Conservation (phyloP, 2,888 invertebrate species). For the Elmis aenea region DNA sequence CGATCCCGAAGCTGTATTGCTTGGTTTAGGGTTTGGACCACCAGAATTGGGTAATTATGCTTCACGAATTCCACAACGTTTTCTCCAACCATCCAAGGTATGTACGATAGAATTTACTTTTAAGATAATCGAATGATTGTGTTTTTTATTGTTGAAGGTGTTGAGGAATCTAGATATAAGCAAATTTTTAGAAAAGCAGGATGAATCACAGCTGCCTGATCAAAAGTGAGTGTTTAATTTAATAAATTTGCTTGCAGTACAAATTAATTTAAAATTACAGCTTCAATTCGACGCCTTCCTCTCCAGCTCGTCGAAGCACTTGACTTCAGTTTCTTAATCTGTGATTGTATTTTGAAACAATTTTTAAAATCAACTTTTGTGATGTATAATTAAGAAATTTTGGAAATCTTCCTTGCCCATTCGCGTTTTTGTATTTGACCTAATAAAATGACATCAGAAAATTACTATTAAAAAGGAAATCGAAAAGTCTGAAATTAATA, state of each 20-base stretch:
- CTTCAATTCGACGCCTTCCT: slow-evolving; percentile 15
- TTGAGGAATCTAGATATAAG: slow-evolving; percentile 41
- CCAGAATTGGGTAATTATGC: slow-evolving; percentile 62
- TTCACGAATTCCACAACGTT: slow-evolving; percentile 76
- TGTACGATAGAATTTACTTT: slow-evolving; percentile 16
- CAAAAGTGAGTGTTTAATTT: slow-evolving; percentile 20
- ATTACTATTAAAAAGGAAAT: no score
- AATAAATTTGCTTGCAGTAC: neutral
- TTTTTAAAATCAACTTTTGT: no score
- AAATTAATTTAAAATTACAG: slow-evolving; percentile 5
- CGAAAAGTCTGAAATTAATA: no score
- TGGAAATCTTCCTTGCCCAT: no score
- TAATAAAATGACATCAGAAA: no score
- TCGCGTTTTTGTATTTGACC: no score
- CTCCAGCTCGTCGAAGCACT: slow-evolving; percentile 21
- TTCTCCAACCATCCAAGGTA: slow-evolving; percentile 76
- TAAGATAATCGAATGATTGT: slow-evolving; percentile 1
- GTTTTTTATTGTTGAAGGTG: slow-evolving; percentile 31
- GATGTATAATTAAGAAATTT: no score
- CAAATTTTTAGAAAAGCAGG: slow-evolving; percentile 43
- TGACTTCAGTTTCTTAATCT: no score
- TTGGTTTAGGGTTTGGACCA: slow-evolving; percentile 77
- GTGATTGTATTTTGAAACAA: no score
- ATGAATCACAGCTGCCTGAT: slow-evolving; percentile 28
- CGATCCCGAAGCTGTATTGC: slow-evolving; percentile 83